phyloP scores from a whole-genome alignment of 64 coral and sea anemone genomes.

The Anthopleura sola region DNA sequence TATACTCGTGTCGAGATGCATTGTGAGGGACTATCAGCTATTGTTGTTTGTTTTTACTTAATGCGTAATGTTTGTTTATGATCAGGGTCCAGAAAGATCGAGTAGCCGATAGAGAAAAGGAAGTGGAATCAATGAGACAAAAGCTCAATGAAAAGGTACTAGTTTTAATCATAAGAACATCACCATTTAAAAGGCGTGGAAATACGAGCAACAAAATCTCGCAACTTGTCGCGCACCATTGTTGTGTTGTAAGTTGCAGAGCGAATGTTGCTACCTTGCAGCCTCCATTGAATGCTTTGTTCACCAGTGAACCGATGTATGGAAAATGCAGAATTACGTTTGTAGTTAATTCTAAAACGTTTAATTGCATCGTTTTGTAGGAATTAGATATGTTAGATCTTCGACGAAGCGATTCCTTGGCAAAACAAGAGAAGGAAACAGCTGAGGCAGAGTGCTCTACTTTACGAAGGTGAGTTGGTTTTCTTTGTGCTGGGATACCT shows the following conservation, averaged over 20 bases:
- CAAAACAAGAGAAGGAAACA: slow-evolving; percentile 20
- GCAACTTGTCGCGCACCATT: too few species aligned
- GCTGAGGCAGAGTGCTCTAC: slow-evolving; percentile 11
- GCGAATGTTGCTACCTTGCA: too few species aligned
- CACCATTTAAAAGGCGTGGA: too few species aligned
- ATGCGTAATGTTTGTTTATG: not conserved
- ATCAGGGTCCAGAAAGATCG: slow-evolving; percentile 72
- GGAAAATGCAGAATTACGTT: too few species aligned
- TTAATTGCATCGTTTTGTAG: not conserved
- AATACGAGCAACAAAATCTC: too few species aligned
- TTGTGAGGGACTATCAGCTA: too few species aligned
- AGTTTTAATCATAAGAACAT: too few species aligned
- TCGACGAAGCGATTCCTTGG: not conserved
- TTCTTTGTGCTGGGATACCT: not conserved
- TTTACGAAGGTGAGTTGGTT: slow-evolving; percentile 19
- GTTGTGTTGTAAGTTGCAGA: too few species aligned
- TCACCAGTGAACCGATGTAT: too few species aligned
- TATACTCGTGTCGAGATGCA: too few species aligned
- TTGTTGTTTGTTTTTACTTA: not conserved
- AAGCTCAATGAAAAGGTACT: slow-evolving; percentile 46
- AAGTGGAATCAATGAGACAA: slow-evolving; percentile 57
- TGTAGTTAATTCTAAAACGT: too few species aligned
- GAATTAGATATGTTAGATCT: slow-evolving; percentile 14
- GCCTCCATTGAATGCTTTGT: too few species aligned
- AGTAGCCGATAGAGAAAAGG: slow-evolving; percentile 61